phyloP scores from a whole-genome alignment of 2,888 invertebrate genomes.

The Geotrupes spiniger region DNA sequence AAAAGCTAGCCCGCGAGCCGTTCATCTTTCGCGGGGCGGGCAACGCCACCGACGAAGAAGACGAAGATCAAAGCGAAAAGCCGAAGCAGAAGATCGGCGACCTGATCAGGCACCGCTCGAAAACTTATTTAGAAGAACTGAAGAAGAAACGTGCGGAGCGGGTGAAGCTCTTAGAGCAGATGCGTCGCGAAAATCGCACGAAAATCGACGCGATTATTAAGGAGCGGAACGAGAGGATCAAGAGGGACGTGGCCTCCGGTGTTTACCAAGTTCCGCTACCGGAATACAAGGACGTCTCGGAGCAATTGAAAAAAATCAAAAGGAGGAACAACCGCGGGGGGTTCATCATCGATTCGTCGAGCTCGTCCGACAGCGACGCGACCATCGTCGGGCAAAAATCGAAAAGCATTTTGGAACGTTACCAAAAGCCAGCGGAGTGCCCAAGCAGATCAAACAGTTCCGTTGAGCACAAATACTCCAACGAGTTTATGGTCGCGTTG shows the following conservation, averaged over 20 bases:
- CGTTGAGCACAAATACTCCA: conserved; percentile 14
- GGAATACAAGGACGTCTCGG: conserved; percentile 30
- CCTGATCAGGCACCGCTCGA: background rate
- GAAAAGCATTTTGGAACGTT: too few species aligned
- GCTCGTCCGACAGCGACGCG: conserved; percentile 18
- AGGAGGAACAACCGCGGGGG: conserved; percentile 12
- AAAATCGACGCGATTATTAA: conserved; percentile 17
- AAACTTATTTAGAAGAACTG: conserved; percentile 7
- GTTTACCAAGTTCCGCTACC: conserved; percentile 35
- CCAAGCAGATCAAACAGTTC: background rate
- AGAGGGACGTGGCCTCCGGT: conserved; percentile 35
- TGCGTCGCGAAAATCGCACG: conserved; percentile 15
- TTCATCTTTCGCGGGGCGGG: too few species aligned
- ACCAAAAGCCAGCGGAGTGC: too few species aligned
- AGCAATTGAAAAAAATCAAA: conserved; percentile 26
- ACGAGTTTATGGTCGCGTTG: conserved; percentile 17
- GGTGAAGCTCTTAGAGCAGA: conserved; percentile 13
- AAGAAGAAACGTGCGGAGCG: conserved; percentile 14
- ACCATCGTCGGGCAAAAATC: too few species aligned
- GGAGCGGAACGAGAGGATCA: conserved; percentile 13
- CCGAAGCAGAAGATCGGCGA: background rate
- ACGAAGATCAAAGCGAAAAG: background rate
- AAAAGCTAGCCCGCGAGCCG: too few species aligned
- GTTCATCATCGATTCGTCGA: conserved; percentile 5
- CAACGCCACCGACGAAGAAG: background rate